Evolutionary conservation across 2,888 invertebrate genomes (phyloP), one percentile per base, ranked within the genome.

Genomic region (Elegia similella): DNA sequence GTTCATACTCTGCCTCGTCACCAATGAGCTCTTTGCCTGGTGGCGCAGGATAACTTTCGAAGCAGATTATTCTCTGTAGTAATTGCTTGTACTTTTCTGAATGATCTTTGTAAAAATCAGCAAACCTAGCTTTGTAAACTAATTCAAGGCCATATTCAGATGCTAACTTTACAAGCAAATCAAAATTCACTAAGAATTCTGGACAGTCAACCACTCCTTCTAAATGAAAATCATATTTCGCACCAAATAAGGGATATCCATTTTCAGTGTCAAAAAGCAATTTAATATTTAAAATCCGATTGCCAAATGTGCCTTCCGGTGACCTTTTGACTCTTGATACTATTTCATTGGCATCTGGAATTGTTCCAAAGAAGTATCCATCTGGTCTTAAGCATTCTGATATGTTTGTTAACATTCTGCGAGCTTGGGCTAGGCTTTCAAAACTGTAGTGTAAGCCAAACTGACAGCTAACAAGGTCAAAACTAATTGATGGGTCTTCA

Each of bases 401-500:
- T 7, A 97, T 97, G 90, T 99, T 99, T 60, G 94, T 93, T 7
- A 99, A 88, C 98, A 99, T 98, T 77, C 95, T 95, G 76, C 97
- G 95, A 0, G 98, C 98, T 88, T 99, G 98, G 5, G 92, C 85
- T 60, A 97, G 85, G 59, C 96, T 96, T 85, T 98, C 98, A 85
- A 98, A 99, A 75, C 96, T 95, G 78, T 99, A 99, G 88, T 99
- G 99, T 79, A 99, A 96, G 17, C 98, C 97, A 93, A 99, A 99
- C 86, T 99, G 99, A 80, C 98, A 98, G 80, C 98, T 98, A 0
- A 97, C 97, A 44, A 99, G 76, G 82, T 99, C 97, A 73, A 99
- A 94, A 70, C 94, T 93, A 59, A 95, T 93, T 17, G 95, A 95
- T 1, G 96, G 94, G 82, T 98, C 95, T 71, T 93, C 92, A 79